Conservation (phyloP, 2,888 invertebrate species). For the Bursaphelenchus okinawaensis region DNA sequence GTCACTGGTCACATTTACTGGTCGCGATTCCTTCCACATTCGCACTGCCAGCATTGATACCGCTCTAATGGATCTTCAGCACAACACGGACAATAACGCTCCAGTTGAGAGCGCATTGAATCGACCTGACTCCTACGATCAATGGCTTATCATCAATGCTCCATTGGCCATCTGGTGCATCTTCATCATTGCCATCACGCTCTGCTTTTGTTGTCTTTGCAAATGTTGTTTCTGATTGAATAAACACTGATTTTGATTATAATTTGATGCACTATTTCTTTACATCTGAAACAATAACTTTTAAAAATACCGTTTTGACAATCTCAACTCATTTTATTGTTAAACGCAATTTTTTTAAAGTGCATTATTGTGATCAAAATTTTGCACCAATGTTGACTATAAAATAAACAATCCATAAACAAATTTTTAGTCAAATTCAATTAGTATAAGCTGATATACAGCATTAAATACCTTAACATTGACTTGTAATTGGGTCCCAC, state of each 20-base stretch:
- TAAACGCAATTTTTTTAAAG: too few species aligned
- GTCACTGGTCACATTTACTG: not conserved
- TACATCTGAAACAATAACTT: too few species aligned
- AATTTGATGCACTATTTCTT: too few species aligned
- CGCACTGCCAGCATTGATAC: not conserved
- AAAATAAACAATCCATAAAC: too few species aligned
- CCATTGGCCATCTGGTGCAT: not conserved
- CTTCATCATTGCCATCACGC: not conserved
- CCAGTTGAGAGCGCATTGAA: not conserved
- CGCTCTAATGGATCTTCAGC: not conserved
- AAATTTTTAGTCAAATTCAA: too few species aligned
- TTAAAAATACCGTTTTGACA: too few species aligned
- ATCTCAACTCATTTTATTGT: too few species aligned
- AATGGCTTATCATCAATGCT: not conserved
- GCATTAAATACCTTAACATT: too few species aligned
- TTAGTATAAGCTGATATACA: too few species aligned
- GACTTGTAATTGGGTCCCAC: too few species aligned
- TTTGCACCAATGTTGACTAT: too few species aligned
- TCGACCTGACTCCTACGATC: not conserved
- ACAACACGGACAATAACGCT: not conserved
- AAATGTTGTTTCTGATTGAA: not conserved
- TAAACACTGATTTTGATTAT: not conserved
- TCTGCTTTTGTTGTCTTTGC: not conserved
- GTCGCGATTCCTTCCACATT: not conserved
- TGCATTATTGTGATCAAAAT: too few species aligned